These are phyloP conservation scores for Tauraco hartlaubi DNA, from an alignment of 2,797 vertebrate genomes.

Conservation along the genomic window DNA sequence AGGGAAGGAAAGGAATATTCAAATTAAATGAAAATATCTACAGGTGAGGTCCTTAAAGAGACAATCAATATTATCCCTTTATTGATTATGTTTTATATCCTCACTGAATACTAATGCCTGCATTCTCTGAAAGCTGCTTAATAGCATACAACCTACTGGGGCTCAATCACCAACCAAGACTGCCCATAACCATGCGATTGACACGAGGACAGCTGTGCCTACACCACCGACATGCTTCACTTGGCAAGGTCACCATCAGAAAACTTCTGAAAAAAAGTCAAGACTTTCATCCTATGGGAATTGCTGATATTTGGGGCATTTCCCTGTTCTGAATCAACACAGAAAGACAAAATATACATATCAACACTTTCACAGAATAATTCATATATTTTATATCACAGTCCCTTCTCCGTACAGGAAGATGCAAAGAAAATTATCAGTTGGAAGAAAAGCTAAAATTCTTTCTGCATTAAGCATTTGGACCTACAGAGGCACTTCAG, in stretches of 20 bases:
- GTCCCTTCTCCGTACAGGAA: background rate
- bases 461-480: background rate
- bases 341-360: background rate
- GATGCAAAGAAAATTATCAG: background rate
- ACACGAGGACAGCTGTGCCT: background rate
- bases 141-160: background rate
- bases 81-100: background rate
- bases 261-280: background rate
- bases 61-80: conserved; percentile 4
- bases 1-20: background rate
- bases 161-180: background rate
- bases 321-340: background rate
- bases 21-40: conserved; percentile 7
- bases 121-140: background rate
- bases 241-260: background rate
- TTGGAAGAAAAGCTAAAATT: background rate
- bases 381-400: background rate
- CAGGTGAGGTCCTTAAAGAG: background rate
- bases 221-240: background rate
- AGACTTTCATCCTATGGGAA: background rate
- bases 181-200: background rate
- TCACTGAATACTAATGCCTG: background rate
- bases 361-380: background rate
- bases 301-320: background rate
- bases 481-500: background rate